Evolutionary conservation across 2,888 invertebrate genomes (phyloP).

Genomic region (Lasioglossum pauxillum): DNA sequence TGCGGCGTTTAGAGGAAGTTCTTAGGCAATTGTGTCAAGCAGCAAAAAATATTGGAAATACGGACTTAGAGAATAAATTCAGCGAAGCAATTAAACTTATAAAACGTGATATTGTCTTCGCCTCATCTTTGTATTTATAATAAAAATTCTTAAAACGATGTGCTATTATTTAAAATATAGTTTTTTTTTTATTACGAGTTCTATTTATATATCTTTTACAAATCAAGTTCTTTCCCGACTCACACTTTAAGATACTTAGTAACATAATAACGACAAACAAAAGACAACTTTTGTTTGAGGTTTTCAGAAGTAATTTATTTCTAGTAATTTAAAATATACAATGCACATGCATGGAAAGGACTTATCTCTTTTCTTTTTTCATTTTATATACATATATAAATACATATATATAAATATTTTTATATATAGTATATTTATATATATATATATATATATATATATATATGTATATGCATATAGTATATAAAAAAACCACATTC

Average conservation of each 20-base stretch:
- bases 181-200: constrained; percentile 55
- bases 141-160: constrained; percentile 56
- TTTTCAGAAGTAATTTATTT: constrained; percentile 73
- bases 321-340: constrained; percentile 76
- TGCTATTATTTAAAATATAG: constrained; percentile 51
- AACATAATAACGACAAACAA: constrained; percentile 50
- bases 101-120: constrained; percentile 99
- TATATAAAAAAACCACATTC: constrained; percentile 78
- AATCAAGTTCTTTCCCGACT: constrained; percentile 39
- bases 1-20: constrained; percentile 98
- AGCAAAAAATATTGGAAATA: constrained; percentile 98
- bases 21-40: constrained; percentile 98
- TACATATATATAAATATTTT: background rate
- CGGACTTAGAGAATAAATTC: constrained; percentile 98
- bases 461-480: constrained; percentile 58
- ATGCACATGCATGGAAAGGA: constrained; percentile 73
- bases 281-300: constrained; percentile 51
- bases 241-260: constrained; percentile 37
- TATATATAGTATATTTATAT: too few relatives aligned
- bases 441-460: too few relatives aligned
- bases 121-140: constrained; percentile 97
- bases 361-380: constrained; percentile 62
- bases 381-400: constrained; percentile 59
- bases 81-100: constrained; percentile 95
- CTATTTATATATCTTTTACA: constrained; percentile 55